phyloP scores from a whole-genome alignment of 2,113 vertebrate species.

The Oreochromis aureus region DNA sequence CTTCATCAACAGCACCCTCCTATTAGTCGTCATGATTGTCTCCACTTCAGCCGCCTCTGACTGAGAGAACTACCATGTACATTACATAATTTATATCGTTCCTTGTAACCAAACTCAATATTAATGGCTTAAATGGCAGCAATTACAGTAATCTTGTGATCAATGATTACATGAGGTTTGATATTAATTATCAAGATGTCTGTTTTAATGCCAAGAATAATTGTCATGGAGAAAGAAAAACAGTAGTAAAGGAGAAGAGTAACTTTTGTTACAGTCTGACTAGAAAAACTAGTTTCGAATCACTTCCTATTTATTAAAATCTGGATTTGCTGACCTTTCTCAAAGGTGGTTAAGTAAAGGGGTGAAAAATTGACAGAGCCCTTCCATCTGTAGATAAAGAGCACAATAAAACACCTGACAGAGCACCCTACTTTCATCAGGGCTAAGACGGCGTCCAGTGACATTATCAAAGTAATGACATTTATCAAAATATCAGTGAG shows the following conservation, averaged over 20 bases:
- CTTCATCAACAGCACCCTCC: background rate
- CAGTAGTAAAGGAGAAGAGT: background rate
- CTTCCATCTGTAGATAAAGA: background rate
- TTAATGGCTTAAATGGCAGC: background rate
- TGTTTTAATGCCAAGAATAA: background rate
- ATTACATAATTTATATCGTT: background rate
- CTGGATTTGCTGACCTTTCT: background rate
- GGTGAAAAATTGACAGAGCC: background rate
- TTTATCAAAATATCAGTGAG: background rate
- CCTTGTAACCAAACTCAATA: background rate
- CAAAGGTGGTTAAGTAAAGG: background rate
- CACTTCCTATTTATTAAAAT: background rate
- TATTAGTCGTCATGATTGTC: conserved; percentile 19
- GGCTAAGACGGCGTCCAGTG: background rate
- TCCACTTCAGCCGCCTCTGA: background rate
- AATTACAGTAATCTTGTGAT: background rate
- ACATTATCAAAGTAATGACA: background rate
- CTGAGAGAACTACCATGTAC: background rate
- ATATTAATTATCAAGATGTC: background rate
- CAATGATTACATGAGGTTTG: background rate
- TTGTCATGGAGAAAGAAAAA: background rate
- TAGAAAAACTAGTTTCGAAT: background rate
- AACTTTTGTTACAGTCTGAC: background rate
- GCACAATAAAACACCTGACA: background rate
- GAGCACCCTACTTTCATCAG: background rate